Base-by-base conservation (phyloP, 53 echinoderm and acorn worm species). In the Actinopyga echinites region DNA sequence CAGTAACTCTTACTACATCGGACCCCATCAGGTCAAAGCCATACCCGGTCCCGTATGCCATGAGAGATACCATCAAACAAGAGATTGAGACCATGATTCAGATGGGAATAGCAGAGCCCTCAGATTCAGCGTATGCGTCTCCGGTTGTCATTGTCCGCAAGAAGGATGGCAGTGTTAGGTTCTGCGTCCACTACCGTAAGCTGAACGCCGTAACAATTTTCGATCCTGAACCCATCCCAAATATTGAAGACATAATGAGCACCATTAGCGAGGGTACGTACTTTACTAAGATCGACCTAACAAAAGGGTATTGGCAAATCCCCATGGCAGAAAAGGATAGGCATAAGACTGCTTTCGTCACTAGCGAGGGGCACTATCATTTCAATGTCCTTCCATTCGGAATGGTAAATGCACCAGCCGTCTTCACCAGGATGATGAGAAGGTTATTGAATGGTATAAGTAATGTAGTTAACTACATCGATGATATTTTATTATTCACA, bases 221-320 rank as follows among this genome's bases (percentile, higher is more conserved):
- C 55, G 89, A 89, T 44, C 85, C 85, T 32, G 85, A 89, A 55
- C 89, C 89, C 2, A 81, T 89, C 9, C 89, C 89, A 33, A 85
- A 81, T 62, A 57, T 69, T 0, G 85, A 89, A 37, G 74, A 85
- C 25, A n/a, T 89, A 19, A 31, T 89, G 33, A 63, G 24, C 20
- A 45, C 28, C 28, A 35, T 89, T 28, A 31, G 57, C 0, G 59
- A 44, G 8, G 85, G 75, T 0, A 69, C 36, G 40, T 85, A 71
- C 30, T 89, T 85, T 55, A 66, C 85, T 1, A 85, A 85, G 49
- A 28, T 89, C 12, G 89, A 89, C 58, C 56, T 89, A 1, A 89
- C 85, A 34, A 89, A 85, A 57, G 89, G 85, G 36, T 89, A 89
- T 69, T 89, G 89, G 85, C 89, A 89, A n/a, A 89, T 89, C 32